Evolutionary conservation across 2,888 invertebrate species (phyloP), one percentile per base, ranked within the genome.

Genomic region (Thereva nobilitata): DNA sequence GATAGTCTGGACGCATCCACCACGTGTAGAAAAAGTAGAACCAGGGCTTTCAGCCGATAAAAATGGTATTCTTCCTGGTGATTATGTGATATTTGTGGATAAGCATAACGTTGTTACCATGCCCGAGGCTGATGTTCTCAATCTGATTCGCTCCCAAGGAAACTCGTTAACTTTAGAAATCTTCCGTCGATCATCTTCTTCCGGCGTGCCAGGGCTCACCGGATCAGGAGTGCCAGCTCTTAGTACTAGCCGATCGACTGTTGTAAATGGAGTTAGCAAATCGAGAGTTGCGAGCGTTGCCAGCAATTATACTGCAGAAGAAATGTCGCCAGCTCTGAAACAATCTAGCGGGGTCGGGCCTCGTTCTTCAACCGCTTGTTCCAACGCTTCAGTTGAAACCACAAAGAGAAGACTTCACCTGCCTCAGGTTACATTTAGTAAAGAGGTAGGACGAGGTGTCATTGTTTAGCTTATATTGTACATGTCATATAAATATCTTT

Each of bases 401-500:
- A 80, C 82, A 66, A 83, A 83, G 75, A 84, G 88, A 79, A 86
- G 89, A 75, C 83, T 90, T 34, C 86, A 90, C 74, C 82, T 91
- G 74, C 90, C 91, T 23, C 91, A 91, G 83, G 91, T 93, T 78
- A 91, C 93, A 63, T 93, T 93, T 83, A 92, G 88, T 78, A 89
- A 91, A 80, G 93, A 93, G 93, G 93, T 93, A 87, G 92, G 93
- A 90, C 89, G 87, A 75, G 92, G 92, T 70, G 90, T 93, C 75
- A 87, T 93, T 75, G 92, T 93, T 74, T 92, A 83, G 84, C 56
- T 10, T 42, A 42, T 42, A 7, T 12, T 12, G 1, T 50, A 4
- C 57, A 37, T 35, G 4, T 38, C 41, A 40, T 40, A 7, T 63
- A 50, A 9, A 41, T 50, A 50, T 50, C 50, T 63, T 40, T 41